Base-by-base conservation (phyloP, 2,888 invertebrate species). In the Cordylochernes scorpioides region DNA sequence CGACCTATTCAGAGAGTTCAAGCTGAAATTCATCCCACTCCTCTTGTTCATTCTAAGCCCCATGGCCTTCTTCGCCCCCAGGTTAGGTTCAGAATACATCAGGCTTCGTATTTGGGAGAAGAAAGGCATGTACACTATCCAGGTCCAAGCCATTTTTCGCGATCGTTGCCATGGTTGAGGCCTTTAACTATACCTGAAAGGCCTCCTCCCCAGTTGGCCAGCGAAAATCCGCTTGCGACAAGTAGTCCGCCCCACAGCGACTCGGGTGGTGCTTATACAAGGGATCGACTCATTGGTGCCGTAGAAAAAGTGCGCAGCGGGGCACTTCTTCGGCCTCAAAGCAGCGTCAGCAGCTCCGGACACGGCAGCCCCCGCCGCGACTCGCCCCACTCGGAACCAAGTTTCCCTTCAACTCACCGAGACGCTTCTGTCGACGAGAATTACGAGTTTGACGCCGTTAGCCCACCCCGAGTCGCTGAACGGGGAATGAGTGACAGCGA, bases 191-290 rank as follows among this genome's bases (percentile, higher is more conserved):
- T n/a, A n/a, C n/a, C n/a, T n/a, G n/a, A n/a, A n/a, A n/a, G n/a
- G n/a, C n/a, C n/a, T n/a, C n/a, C n/a, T n/a, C 14, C 10, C 8
- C n/a, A 16, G 7, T 17, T n/a, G n/a, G 14, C 15, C 10, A 13
- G 25, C 9, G 38, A 42, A 28, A 28, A 42, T 5, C 48, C 48
- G 15, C 49, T 67, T 39, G 63, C 67, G n/a, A 65, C 67, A 13
- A 57, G 58, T 21, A 42, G 42, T 25, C 42, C 41, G 17, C 42
- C 42, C n/a, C 33, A 22, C 12, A 12, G 12, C 14, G 22, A 22
- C 5, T 13, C 12, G 6, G 4, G 22, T 13, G 14, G 12, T 2
- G 22, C 22, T 5, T 47, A 47, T 32, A 47, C 45, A 15, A 40
- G 47, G 13, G 47, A 47, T 28, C 39, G 41, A 16, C 37, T 47